Evolutionary conservation across 2,797 vertebrate species (phyloP), one percentile per base, ranked within the genome.

Genomic region (Gymnocypris eckloni): DNA sequence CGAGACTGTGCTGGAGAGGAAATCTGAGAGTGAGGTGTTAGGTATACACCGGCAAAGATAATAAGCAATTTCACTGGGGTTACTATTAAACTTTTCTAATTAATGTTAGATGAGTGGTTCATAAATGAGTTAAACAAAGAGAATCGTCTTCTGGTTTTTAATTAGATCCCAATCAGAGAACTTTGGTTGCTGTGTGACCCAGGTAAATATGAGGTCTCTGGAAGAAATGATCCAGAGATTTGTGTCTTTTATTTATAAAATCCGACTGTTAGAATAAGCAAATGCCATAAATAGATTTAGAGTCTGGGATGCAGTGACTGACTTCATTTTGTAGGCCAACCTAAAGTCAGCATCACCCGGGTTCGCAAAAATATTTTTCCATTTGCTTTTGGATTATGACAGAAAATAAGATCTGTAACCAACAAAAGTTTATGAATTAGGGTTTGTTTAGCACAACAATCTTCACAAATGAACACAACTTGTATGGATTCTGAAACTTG

Each of bases 21-120:
- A 89, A 91, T 89, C 81, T 61, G 76, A 89, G 83, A 89, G 81
- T 50, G 33, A 87, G 52, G 37, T 69, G 16, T 13, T n/a, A 48
- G 33, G 75, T 82, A 76, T 66, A 87, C 18, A 87, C 6, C 4
- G 6, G 12, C 73, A 82, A 8, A 6, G 33, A 82, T 72, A 82
- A 86, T 86, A 69, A 41, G 2, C 64, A 50, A 18, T 83, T 89
- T 77, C 79, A 71, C 70, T 67, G n/a, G 33, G 43, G n/a, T 79
- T 54, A 54, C 45, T 78, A 84, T 81, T 67, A 90, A 54, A 79
- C 83, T 37, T 6, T 33, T 33, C 83, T 69, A 90, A 87, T 79
- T 66, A 41, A 75, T 56, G 28, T 20, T 83, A 59, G n/a, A 73
- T 59, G 75, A 75, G 56, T 1, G 8, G 81, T 50, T 77, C 41